These are phyloP conservation scores for Sphaeridia pumilis DNA, from an alignment of 2,888 invertebrate genomes.

Conservation along the genomic window DNA sequence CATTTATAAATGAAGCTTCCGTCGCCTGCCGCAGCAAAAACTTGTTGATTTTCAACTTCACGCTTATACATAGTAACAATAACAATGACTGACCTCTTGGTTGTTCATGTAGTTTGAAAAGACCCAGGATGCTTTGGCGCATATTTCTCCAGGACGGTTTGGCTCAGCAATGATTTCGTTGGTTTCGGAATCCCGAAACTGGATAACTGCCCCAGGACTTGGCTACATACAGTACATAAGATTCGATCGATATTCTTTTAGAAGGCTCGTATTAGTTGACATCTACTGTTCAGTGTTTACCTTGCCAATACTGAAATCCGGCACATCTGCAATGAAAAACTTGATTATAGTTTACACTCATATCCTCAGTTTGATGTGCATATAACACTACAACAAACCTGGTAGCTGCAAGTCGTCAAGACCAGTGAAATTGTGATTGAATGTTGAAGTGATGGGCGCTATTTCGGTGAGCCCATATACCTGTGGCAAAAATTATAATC, in stretches of 20 bases:
- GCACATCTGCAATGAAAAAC: constrained; percentile 14
- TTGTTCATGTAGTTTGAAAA: constrained; percentile 25
- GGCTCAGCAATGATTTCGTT: constrained; percentile 37
- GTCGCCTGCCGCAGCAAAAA: constrained; percentile 19
- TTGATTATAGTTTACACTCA: not conserved
- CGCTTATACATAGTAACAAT: too few species aligned
- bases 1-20: constrained; percentile 21
- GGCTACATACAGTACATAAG: constrained; percentile 7
- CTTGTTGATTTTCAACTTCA: not conserved
- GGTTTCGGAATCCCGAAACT: constrained; percentile 36
- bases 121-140: constrained; percentile 37
- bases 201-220: constrained; percentile 36
- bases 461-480: constrained; percentile 30
- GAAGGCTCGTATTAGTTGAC: not conserved
- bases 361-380: not conserved
- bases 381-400: not conserved
- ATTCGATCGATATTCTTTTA: not conserved
- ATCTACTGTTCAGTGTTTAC: constrained; percentile 4
- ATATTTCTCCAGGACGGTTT: constrained; percentile 42
- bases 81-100: constrained; percentile 19
- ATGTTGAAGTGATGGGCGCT: not conserved
- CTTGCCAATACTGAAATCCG: constrained; percentile 23
- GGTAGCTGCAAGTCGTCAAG: constrained; percentile 2
- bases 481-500: constrained; percentile 8
- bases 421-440: constrained; percentile 1